Percentiles rank a stretch among this genome's conserved stretches.
Conservation (phyloP, 2,888 invertebrate genomes). For the Lasioglossum malachurum region DNA sequence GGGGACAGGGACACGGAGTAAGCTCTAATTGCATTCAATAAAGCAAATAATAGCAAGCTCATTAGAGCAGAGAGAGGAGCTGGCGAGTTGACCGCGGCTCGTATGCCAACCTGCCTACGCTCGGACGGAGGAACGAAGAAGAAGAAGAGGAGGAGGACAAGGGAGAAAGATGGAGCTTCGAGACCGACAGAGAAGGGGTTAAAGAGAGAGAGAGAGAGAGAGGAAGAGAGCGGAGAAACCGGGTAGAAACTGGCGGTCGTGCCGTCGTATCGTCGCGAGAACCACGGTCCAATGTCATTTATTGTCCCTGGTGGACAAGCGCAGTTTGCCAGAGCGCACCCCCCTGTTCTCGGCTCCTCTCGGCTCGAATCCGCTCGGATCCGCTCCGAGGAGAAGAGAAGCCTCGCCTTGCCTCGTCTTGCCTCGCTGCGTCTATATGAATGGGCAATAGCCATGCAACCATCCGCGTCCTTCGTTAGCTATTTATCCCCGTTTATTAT, state of each 20-base stretch:
- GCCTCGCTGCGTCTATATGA: slow-evolving; percentile 67
- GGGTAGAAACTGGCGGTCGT: slow-evolving; percentile 74
- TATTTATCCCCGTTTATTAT: slow-evolving; percentile 75
- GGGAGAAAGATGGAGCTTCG: slow-evolving; percentile 17
- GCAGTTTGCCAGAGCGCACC: slow-evolving; percentile 67
- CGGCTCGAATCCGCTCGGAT: slow-evolving; percentile 13
- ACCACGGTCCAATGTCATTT: slow-evolving; percentile 77
- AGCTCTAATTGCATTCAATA: slow-evolving; percentile 84
- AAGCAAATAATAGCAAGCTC: slow-evolving; percentile 84
- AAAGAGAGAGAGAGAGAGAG: slow-evolving; percentile 51
- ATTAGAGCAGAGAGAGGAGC: slow-evolving; percentile 82
- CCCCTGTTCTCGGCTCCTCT: slow-evolving; percentile 40
- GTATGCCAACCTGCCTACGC: slow-evolving; percentile 80
- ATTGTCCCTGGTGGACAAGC: slow-evolving; percentile 73
- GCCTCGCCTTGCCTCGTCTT: slow-evolving; percentile 16
- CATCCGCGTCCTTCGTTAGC: slow-evolving; percentile 73
- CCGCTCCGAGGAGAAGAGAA: slow-evolving; percentile 28
- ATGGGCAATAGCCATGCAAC: slow-evolving; percentile 76
- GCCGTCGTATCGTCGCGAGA: slow-evolving; percentile 73
- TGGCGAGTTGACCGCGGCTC: slow-evolving; percentile 78
- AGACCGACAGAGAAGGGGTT: slow-evolving; percentile 8
- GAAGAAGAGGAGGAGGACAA: slow-evolving; percentile 11
- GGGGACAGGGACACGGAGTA: slow-evolving; percentile 80
- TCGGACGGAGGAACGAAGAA: slow-evolving; percentile 62
- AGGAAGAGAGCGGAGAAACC: slow-evolving; percentile 68